These are phyloP conservation scores for Melieria crassipennis DNA, from an alignment of 2,888 invertebrate species.

Conservation along the genomic window DNA sequence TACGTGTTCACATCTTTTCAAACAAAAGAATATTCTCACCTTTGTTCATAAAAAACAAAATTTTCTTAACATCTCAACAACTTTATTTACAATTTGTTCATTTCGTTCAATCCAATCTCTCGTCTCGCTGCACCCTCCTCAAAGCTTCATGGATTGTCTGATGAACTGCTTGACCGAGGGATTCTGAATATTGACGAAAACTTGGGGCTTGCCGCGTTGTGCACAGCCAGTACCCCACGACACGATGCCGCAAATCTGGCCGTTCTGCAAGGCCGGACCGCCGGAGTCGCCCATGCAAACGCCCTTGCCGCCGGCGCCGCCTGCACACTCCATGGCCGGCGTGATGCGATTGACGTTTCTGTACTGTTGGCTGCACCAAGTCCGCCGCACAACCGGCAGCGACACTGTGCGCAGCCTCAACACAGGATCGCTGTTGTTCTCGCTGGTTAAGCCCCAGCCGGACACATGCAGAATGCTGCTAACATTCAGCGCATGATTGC, in stretches of 20 bases:
- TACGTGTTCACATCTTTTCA: too few species aligned
- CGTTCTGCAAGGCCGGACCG: not conserved
- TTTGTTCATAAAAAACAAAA: too few species aligned
- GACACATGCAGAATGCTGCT: not conserved
- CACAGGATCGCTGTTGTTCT: not conserved
- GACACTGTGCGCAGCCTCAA: not conserved
- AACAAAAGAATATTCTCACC: too few species aligned
- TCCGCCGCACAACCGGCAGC: not conserved
- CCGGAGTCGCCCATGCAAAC: slow-evolving; percentile 2
- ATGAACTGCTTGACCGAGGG: not conserved
- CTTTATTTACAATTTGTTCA: too few species aligned
- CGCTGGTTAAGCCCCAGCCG: slow-evolving; percentile 12
- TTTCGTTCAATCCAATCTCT: too few species aligned
- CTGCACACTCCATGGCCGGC: not conserved
- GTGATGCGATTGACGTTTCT: not conserved
- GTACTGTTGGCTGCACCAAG: not conserved
- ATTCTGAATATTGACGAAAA: not conserved
- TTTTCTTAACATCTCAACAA: too few species aligned
- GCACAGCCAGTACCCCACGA: not conserved
- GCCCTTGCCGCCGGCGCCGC: not conserved
- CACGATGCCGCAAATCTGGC: not conserved
- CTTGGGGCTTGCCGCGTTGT: not conserved
- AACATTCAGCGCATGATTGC: rapidly evolving
- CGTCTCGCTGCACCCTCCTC: too few species aligned
- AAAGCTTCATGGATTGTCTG: too few species aligned